These are phyloP conservation scores for Holotrichia oblita DNA, from an alignment of 1,140 invertebrate genomes.

Conservation along the genomic window DNA sequence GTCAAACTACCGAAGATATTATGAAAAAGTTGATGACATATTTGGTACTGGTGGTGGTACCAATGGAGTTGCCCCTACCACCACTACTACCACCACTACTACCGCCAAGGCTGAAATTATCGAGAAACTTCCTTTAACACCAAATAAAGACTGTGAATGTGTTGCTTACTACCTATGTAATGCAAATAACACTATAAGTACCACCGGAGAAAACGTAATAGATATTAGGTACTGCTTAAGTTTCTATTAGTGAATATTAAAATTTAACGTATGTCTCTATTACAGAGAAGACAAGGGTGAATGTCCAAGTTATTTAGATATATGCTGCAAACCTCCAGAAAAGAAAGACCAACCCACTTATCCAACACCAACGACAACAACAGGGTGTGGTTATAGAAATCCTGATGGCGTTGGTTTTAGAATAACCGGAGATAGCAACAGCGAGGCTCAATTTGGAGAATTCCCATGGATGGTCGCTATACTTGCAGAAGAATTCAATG, in stretches of 20 bases:
- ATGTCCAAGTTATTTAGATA: slow-evolving; percentile 72
- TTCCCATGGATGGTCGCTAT: no score
- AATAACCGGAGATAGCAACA: slow-evolving; percentile 69
- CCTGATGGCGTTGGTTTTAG: slow-evolving; percentile 72
- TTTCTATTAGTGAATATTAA: no score
- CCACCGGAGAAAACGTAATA: slow-evolving; percentile 9
- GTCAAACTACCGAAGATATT: neutral
- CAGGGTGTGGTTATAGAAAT: slow-evolving; percentile 70
- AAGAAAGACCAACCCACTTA: slow-evolving; percentile 52
- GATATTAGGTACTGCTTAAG: slow-evolving; percentile 37
- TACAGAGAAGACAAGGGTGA: slow-evolving; percentile 57
- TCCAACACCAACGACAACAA: slow-evolving; percentile 49
- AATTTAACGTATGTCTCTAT: slow-evolving; percentile 34
- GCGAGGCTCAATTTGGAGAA: no score
- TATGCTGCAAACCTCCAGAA: slow-evolving; percentile 67
- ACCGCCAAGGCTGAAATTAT: neutral
- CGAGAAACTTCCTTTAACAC: neutral
- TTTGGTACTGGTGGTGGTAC: neutral
- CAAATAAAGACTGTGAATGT: neutral
- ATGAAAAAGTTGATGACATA: neutral
- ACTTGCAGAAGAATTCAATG: slow-evolving; percentile 68
- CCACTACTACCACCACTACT: no score
- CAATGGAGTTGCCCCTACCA: no score
- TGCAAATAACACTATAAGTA: neutral
- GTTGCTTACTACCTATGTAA: slow-evolving; percentile 7